Percentiles rank a stretch among this genome's conserved stretches.
These are phyloP conservation scores for Halictus quadricinctus DNA, from an alignment of 2,888 invertebrate species.

Conservation along the genomic window DNA sequence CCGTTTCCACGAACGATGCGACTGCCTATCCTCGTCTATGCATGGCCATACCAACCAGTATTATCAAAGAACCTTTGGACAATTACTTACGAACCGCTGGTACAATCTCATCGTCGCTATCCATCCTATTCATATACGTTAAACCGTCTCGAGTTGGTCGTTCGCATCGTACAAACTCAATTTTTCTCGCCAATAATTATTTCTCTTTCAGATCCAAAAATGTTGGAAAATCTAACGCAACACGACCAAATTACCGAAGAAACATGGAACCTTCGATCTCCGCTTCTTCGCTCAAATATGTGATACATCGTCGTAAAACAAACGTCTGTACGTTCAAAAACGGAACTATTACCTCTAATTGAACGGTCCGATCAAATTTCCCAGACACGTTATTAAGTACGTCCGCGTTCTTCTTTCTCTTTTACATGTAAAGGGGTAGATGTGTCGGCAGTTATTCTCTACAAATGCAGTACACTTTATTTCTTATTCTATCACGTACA, in stretches of 20 bases:
- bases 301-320: conserved; percentile 44
- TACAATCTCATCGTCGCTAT: not conserved
- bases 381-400: not conserved
- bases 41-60: conserved; percentile 85
- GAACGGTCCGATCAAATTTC: not conserved
- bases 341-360: not conserved
- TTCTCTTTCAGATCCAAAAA: conserved; percentile 82
- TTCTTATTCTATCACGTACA: not conserved
- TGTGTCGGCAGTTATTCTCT: not conserved
- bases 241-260: conserved; percentile 83
- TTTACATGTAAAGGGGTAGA: not conserved
- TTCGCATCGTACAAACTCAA: not conserved
- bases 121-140: not conserved
- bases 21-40: conserved; percentile 85
- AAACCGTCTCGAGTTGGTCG: not conserved
- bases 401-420: not conserved
- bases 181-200: not conserved
- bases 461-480: not conserved
- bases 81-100: conserved; percentile 82
- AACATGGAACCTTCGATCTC: conserved; percentile 83
- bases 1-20: conserved; percentile 82
- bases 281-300: conserved; percentile 72
- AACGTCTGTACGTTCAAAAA: not conserved
- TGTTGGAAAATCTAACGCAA: conserved; percentile 82
- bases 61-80: conserved; percentile 81